A percentile compares a stretch with the other conserved stretches of the same genome.
phyloP scores from a whole-genome alignment of 2,113 vertebrate species.

The Elgaria multicarinata region DNA sequence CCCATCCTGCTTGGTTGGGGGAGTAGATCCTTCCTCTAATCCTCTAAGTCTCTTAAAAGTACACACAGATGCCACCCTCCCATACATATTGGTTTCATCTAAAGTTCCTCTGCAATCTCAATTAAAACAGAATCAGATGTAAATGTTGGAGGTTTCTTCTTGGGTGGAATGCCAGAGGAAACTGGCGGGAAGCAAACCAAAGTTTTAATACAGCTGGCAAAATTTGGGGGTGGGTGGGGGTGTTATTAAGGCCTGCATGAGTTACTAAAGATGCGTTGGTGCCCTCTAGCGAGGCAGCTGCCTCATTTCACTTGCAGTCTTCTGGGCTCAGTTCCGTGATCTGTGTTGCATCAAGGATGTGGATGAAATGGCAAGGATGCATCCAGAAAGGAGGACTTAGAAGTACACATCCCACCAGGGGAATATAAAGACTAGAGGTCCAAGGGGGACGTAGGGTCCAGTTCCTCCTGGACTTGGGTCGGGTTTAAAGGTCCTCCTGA shows the following conservation, averaged over 20 bases:
- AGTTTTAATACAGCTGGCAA: not conserved
- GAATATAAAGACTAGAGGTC: not conserved
- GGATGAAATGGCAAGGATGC: not conserved
- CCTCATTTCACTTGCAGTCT: not conserved
- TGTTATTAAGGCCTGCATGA: no score
- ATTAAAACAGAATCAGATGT: no score
- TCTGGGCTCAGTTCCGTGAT: not conserved
- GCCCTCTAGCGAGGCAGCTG: conserved; percentile 59
- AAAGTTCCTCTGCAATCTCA: not conserved
- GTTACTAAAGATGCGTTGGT: conserved; percentile 42
- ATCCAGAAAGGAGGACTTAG: not conserved
- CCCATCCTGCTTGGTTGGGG: no score
- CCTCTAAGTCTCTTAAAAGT: no score
- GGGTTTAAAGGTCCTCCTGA: not conserved
- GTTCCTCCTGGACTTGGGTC: not conserved
- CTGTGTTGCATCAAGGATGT: not conserved
- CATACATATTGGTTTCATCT: not conserved
- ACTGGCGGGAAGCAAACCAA: not conserved
- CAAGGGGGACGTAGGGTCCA: fast-evolving
- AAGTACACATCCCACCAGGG: fast-evolving
- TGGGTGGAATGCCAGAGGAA: not conserved
- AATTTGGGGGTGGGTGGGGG: no score
- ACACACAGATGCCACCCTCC: not conserved
- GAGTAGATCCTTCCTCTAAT: no score
- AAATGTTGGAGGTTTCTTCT: not conserved